phyloP scores from a whole-genome alignment of 1,140 invertebrate species.

The Aporrectodea caliginosa region DNA sequence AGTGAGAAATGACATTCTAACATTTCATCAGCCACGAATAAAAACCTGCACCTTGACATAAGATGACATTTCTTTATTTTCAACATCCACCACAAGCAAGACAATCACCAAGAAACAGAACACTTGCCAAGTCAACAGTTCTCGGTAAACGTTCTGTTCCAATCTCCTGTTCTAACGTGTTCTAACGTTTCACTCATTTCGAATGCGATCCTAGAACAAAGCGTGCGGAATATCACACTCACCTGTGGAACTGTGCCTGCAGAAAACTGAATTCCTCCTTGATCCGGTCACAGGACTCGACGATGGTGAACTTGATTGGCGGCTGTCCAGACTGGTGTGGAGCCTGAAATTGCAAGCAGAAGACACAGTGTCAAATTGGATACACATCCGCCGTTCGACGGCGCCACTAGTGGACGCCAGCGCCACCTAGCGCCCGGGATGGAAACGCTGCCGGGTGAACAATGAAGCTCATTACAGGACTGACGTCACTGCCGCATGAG shows the following conservation, averaged over 20 bases:
- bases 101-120: too few relatives aligned
- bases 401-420: neutral
- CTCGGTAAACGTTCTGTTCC: too few relatives aligned
- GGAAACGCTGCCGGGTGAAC: neutral
- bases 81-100: too few relatives aligned
- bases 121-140: too few relatives aligned
- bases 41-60: too few relatives aligned
- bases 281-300: slow-evolving; percentile 92
- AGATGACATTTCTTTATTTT: too few relatives aligned
- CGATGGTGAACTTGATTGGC: slow-evolving; percentile 83
- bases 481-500: neutral
- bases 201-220: too few relatives aligned
- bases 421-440: neutral
- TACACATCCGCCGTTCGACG: neutral
- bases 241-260: slow-evolving; percentile 91
- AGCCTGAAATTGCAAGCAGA: neutral
- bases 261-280: slow-evolving; percentile 99
- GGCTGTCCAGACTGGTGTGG: neutral
- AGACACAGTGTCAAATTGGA: neutral
- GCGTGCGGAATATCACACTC: too few relatives aligned
- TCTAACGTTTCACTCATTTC: too few relatives aligned
- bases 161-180: too few relatives aligned
- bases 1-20: too few relatives aligned
- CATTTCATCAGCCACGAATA: too few relatives aligned
- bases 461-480: neutral